These are phyloP conservation scores for Chionis minor DNA, from an alignment of 2,113 vertebrate species.

Conservation along the genomic window DNA sequence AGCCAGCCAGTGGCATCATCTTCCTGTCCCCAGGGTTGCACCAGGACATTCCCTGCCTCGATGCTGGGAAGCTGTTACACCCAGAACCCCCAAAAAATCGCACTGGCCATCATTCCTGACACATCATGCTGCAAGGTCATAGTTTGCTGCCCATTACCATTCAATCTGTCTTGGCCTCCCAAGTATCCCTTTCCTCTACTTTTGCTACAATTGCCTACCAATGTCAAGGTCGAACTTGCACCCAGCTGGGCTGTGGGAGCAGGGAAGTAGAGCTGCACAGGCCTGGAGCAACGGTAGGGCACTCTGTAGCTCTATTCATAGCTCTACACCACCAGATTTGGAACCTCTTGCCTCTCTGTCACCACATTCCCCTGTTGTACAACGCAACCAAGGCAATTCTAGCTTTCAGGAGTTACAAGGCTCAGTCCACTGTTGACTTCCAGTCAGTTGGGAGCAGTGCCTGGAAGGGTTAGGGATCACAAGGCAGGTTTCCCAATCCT, in stretches of 20 bases:
- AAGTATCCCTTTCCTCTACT: not conserved
- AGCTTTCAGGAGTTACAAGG: not conserved
- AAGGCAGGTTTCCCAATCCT: not conserved
- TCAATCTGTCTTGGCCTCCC: not conserved
- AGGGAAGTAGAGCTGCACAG: not conserved
- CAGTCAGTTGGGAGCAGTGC: not conserved
- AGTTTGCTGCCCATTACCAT: not conserved
- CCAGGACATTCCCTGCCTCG: rapidly evolving
- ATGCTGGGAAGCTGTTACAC: not conserved
- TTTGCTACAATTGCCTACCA: not conserved
- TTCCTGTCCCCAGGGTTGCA: not conserved
- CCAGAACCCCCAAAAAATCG: not conserved
- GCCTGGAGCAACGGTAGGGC: not conserved
- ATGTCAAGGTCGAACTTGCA: not conserved
- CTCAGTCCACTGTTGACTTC: not conserved
- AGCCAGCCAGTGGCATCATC: not conserved
- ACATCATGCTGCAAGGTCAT: not conserved
- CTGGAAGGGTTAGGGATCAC: not conserved
- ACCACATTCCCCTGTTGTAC: rapidly evolving
- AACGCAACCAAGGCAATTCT: not conserved
- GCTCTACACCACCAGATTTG: not conserved
- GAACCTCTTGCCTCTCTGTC: not conserved
- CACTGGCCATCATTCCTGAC: rapidly evolving
- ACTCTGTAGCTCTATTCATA: not conserved
- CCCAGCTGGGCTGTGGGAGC: not conserved